Evolutionary conservation across 1,140 invertebrate genomes (phyloP), one percentile per base, ranked within the genome.

Genomic region (Megathymus violae): DNA sequence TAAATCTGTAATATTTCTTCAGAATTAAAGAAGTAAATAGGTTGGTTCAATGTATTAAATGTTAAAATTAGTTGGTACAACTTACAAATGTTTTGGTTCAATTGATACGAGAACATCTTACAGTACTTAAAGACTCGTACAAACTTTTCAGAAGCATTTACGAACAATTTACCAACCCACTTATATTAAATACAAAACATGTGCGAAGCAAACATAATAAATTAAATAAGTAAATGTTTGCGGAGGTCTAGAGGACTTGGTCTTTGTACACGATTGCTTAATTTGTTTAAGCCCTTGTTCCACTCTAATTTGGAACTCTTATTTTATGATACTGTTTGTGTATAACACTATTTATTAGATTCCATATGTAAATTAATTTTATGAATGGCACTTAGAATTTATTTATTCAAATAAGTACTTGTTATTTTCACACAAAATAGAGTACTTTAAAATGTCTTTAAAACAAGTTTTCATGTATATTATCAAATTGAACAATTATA

Each of bases 171-270:
- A 36, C 34, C 34, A 1, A n/a, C 34, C 34, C 34, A 36, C 34
- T 36, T n/a, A n/a, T 36, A 36, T 36, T 36, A 36, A 36, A 36
- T 22, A 67, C 51, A 52, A 52, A 71, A 64, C 64, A 66, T 61
- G 41, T 69, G 36, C 63, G 31, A 25, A 59, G 22, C 27, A 69
- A 56, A 67, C 67, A 60, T 71, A 58, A 62, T 74, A 74, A 74
- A 68, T 60, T 62, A 50, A 67, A 47, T 36, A 52, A 59, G 62
- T 46, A 67, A 75, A 75, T 72, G 31, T 75, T 72, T 72, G 59
- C 51, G 7, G 14, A 60, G 67, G 46, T 58, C 64, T 46, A 22
- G 25, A 7, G 34, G 34, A n/a, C 34, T 36, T 36, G 10, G 27
- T 31, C 27, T 31, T 22, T 6, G 43, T 43, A 46, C 34, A 36